Evolutionary conservation across 2,797 vertebrate genomes (phyloP).

Genomic region (Clarias fuscus): DNA sequence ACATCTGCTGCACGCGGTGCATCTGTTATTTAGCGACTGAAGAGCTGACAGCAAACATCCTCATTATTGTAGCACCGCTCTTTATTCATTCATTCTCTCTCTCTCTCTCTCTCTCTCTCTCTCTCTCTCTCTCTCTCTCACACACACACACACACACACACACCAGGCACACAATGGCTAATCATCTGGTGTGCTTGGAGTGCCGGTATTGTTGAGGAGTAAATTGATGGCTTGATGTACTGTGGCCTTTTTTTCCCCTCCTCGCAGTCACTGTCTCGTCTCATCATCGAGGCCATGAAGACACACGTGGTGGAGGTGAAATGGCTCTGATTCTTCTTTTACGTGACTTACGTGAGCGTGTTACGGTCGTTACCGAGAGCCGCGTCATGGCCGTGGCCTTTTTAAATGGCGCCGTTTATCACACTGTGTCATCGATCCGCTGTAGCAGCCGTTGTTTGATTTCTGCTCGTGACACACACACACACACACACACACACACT

Average conservation of each 20-base stretch:
- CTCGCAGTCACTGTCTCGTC: neutral
- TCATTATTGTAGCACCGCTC: conserved; percentile 69
- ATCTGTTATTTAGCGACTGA: conserved; percentile 76
- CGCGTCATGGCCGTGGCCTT: conserved; percentile 13
- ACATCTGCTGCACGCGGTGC: conserved; percentile 77
- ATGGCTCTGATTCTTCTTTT: conserved; percentile 19
- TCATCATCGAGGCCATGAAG: neutral
- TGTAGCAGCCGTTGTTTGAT: conserved; percentile 43
- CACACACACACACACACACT: conserved; percentile 31
- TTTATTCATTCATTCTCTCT: conserved; percentile 67
- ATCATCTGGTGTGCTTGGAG: conserved; percentile 45
- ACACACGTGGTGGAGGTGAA: conserved; percentile 13
- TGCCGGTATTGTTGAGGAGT: conserved; percentile 40
- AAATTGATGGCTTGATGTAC: conserved; percentile 48
- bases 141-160: no score
- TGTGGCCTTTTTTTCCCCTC: neutral
- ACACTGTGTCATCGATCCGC: conserved; percentile 46
- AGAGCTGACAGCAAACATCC: conserved; percentile 77
- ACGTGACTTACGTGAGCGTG: neutral
- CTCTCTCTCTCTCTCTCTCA: conserved; percentile 39
- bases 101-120: conserved; percentile 54
- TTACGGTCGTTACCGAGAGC: conserved; percentile 40
- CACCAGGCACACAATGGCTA: conserved; percentile 43
- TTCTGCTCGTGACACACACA: conserved; percentile 26
- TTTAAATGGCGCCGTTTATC: conserved; percentile 48